Conservation (phyloP, 2,888 invertebrate genomes). For the Bombylius discolor region DNA sequence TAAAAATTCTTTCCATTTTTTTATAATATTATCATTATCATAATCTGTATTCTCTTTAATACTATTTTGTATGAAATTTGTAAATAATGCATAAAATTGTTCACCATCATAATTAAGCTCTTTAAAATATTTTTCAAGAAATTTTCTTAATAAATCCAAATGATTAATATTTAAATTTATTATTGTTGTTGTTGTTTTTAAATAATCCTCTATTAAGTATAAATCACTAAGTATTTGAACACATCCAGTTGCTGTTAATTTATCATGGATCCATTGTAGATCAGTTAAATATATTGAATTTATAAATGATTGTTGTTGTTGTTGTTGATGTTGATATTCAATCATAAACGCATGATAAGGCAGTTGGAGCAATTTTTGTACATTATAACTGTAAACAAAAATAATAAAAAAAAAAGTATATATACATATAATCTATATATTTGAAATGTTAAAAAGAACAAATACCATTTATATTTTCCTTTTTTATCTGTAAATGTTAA, state of each 20-base stretch:
- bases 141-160: slow-evolving; percentile 40
- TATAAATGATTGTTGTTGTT: slow-evolving; percentile 39
- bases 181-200: slow-evolving; percentile 24
- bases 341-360: slow-evolving; percentile 58
- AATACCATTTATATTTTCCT: slow-evolving; percentile 21
- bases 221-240: slow-evolving; percentile 67
- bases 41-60: slow-evolving; percentile 20
- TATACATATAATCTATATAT: background rate
- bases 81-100: slow-evolving; percentile 66
- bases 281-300: slow-evolving; percentile 59
- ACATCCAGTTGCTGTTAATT: slow-evolving; percentile 63
- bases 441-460: no score
- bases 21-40: slow-evolving; percentile 27
- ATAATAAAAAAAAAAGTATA: background rate
- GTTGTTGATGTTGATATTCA: slow-evolving; percentile 19
- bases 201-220: slow-evolving; percentile 36
- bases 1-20: slow-evolving; percentile 29
- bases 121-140: slow-evolving; percentile 56
- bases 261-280: slow-evolving; percentile 65
- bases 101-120: slow-evolving; percentile 68
- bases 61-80: slow-evolving; percentile 37
- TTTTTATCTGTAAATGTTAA: slow-evolving; percentile 15
- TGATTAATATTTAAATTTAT: slow-evolving; percentile 29
- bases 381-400: slow-evolving; percentile 52
- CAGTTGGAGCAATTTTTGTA: slow-evolving; percentile 67